phyloP scores from a whole-genome alignment of 2,888 invertebrate species.

The Synanthedon tipuliformis region DNA sequence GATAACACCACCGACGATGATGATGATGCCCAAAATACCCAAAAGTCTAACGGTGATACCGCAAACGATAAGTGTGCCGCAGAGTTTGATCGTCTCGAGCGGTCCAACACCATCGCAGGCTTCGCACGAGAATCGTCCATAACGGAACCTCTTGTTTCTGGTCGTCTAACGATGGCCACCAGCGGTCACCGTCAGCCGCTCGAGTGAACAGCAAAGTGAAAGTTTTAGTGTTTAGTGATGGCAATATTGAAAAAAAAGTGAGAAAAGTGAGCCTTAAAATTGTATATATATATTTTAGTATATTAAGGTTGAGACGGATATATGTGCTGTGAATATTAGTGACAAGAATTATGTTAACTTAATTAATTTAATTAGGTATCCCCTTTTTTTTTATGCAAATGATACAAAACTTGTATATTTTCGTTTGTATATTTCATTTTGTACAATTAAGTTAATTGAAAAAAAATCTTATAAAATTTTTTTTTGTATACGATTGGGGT shows the following conservation, averaged over 20 bases:
- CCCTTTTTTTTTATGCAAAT: constrained; percentile 40
- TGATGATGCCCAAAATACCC: constrained; percentile 81
- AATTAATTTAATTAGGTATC: constrained; percentile 20
- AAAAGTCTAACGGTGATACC: constrained; percentile 85
- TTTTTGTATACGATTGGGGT: too few relatives aligned
- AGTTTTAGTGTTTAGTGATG: constrained; percentile 9
- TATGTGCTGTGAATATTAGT: constrained; percentile 44
- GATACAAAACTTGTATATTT: constrained; percentile 25
- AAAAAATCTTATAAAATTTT: too few relatives aligned
- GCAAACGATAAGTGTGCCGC: constrained; percentile 45
- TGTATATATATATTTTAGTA: constrained; percentile 56
- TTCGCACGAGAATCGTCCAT: constrained; percentile 32
- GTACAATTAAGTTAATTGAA: too few relatives aligned
- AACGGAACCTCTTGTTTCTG: constrained; percentile 49
- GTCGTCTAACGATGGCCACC: constrained; percentile 33
- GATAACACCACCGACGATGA: constrained; percentile 48
- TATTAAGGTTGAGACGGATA: constrained; percentile 24
- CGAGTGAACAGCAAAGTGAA: constrained; percentile 7
- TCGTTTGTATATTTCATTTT: too few relatives aligned
- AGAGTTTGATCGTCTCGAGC: constrained; percentile 12
- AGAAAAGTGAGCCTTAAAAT: constrained; percentile 57
- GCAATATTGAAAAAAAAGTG: constrained; percentile 29
- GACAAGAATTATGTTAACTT: constrained; percentile 34
- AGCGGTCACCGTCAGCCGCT: constrained; percentile 8
- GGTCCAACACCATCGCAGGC: constrained; percentile 11